Evolutionary conservation across 1,140 invertebrate genomes (phyloP).

Genomic region (Drosophila ficusphila): DNA sequence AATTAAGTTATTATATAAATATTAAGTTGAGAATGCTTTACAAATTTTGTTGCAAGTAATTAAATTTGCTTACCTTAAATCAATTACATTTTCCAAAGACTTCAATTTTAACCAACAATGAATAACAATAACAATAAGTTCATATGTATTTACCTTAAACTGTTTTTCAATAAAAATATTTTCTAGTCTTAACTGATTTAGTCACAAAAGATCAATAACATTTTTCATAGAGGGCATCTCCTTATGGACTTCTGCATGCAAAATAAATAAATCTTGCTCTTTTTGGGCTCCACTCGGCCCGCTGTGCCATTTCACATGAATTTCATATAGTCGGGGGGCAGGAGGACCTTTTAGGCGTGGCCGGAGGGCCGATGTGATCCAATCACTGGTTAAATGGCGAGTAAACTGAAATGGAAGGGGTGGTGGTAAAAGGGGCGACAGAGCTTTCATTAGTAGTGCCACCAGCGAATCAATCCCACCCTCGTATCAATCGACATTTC

Average conservation of each 20-base stretch:
- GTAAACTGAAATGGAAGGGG: conserved; percentile 49
- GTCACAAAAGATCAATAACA: neutral
- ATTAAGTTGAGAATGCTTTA: too few relatives aligned
- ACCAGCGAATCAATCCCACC: conserved; percentile 31
- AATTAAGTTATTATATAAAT: neutral
- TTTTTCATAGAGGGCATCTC: conserved; percentile 17
- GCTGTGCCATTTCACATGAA: conserved; percentile 45
- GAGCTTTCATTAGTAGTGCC: conserved; percentile 70
- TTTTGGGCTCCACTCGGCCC: conserved; percentile 39
- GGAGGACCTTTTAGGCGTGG: conserved; percentile 5
- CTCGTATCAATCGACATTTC: conserved; percentile 60
- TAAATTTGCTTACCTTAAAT: too few relatives aligned
- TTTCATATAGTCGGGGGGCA: conserved; percentile 41
- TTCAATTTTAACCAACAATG: too few relatives aligned
- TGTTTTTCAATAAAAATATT: neutral
- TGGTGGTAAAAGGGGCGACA: conserved; percentile 6
- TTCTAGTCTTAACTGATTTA: too few relatives aligned
- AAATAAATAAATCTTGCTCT: conserved; percentile 27
- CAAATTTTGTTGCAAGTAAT: too few relatives aligned
- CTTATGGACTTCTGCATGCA: neutral
- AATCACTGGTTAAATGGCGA: conserved; percentile 79
- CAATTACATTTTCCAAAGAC: too few relatives aligned
- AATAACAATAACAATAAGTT: too few relatives aligned
- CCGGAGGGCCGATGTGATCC: conserved; percentile 57
- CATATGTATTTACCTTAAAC: too few relatives aligned